Percentiles rank a stretch among this genome's conserved stretches.
Conservation (phyloP, 2,888 invertebrate genomes). For the Ophion ventricosus region DNA sequence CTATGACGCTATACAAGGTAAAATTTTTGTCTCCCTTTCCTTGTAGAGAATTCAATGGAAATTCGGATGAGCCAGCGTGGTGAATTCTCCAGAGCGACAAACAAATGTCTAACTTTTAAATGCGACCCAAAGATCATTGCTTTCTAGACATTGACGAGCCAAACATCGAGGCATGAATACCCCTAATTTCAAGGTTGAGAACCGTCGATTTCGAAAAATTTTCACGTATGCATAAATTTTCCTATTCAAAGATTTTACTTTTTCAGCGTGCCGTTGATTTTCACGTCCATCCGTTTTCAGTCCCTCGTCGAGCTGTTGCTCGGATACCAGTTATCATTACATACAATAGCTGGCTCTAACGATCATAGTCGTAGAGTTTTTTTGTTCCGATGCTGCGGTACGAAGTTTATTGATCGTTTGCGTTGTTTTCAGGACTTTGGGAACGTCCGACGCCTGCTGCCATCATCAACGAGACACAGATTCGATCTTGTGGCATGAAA, state of each 20-base stretch:
- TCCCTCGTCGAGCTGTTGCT: too few relatives aligned
- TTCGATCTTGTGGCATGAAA: conserved; percentile 23
- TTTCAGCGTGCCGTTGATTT: background rate
- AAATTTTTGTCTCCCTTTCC: conserved; percentile 1
- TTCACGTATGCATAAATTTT: conserved; percentile 35
- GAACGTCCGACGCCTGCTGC: background rate
- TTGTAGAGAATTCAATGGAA: background rate
- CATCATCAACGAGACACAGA: background rate
- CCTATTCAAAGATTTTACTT: background rate
- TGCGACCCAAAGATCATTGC: conserved; percentile 75
- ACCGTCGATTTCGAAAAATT: conserved; percentile 72
- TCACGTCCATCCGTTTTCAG: background rate
- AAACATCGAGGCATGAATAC: conserved; percentile 70
- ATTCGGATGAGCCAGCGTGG: conserved; percentile 22
- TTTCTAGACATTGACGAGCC: conserved; percentile 65
- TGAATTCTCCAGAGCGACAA: conserved; percentile 37
- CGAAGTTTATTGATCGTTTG: background rate
- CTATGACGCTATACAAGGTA: conserved; percentile 34
- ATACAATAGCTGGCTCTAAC: too few relatives aligned
- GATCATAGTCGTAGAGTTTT: background rate
- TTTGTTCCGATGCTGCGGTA: background rate
- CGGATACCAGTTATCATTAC: too few relatives aligned
- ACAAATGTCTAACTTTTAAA: conserved; percentile 62
- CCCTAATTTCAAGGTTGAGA: conserved; percentile 74
- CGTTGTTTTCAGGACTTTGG: background rate